Evolutionary conservation across 2,888 invertebrate species (phyloP).

Genomic region (Salpingus planirostris): DNA sequence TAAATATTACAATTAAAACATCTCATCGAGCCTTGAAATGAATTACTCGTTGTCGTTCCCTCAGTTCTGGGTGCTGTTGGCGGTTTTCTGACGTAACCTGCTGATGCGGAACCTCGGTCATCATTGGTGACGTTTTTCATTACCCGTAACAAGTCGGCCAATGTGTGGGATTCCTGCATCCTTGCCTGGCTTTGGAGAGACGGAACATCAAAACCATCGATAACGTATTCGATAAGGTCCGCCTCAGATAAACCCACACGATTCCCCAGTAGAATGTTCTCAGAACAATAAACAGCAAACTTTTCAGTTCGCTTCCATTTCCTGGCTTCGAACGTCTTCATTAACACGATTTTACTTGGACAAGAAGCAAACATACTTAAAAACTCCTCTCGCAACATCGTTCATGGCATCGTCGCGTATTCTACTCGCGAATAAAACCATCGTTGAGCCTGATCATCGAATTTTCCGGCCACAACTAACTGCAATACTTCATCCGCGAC

Average conservation of each 20-base stretch:
- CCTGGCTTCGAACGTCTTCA: not conserved
- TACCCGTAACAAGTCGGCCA: not conserved
- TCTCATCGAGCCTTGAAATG: no score
- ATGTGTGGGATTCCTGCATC: not conserved
- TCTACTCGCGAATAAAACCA: not conserved
- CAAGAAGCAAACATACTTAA: not conserved
- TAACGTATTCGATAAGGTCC: not conserved
- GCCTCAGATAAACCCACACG: not conserved
- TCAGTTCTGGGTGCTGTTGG: not conserved
- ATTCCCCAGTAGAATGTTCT: not conserved
- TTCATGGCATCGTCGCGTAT: not conserved
- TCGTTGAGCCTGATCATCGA: not conserved
- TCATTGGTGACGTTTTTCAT: constrained; percentile 1
- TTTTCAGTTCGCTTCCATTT: not conserved
- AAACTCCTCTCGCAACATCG: not conserved
- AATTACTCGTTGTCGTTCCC: no score
- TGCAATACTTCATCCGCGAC: not conserved
- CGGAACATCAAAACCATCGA: not conserved
- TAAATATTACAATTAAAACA: constrained; percentile 5
- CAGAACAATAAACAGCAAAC: not conserved
- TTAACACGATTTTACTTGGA: not conserved
- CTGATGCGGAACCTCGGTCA: not conserved
- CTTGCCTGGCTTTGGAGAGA: not conserved
- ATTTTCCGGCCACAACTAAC: not conserved
- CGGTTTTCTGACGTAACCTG: not conserved